phyloP scores from a whole-genome alignment of 2,888 invertebrate species.

The Himalopsyche japonica region DNA sequence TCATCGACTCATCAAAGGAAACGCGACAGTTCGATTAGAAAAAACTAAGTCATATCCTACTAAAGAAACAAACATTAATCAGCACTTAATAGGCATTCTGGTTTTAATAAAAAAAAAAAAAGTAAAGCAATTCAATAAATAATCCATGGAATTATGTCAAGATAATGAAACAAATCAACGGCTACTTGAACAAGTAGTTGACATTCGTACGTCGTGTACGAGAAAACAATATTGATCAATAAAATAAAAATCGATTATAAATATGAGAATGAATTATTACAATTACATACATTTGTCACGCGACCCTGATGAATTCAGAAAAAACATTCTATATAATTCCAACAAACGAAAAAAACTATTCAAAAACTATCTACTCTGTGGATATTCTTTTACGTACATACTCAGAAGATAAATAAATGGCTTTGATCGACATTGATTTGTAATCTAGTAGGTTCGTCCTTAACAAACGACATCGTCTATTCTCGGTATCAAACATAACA shows the following conservation, averaged over 20 bases:
- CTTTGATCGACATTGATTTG: too few species aligned
- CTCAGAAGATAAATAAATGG: not conserved
- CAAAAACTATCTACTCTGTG: not conserved
- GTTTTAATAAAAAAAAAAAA: not conserved
- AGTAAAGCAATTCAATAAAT: not conserved
- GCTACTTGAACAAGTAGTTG: not conserved
- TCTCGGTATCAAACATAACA: too few species aligned
- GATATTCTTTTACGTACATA: not conserved
- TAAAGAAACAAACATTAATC: not conserved
- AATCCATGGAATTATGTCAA: not conserved
- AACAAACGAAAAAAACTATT: not conserved
- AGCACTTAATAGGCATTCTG: not conserved
- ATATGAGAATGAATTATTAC: not conserved
- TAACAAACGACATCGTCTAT: too few species aligned
- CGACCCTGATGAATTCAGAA: not conserved
- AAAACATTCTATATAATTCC: not conserved
- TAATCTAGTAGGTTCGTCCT: too few species aligned
- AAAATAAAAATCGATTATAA: not conserved
- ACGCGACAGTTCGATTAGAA: not conserved
- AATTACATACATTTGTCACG: not conserved
- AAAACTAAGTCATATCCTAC: not conserved
- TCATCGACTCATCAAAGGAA: not conserved
- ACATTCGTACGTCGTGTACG: not conserved
- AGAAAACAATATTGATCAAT: not conserved
- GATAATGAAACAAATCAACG: not conserved